These are phyloP conservation scores for Vidua macroura DNA, from an alignment of 2,113 vertebrate genomes.

Conservation along the genomic window DNA sequence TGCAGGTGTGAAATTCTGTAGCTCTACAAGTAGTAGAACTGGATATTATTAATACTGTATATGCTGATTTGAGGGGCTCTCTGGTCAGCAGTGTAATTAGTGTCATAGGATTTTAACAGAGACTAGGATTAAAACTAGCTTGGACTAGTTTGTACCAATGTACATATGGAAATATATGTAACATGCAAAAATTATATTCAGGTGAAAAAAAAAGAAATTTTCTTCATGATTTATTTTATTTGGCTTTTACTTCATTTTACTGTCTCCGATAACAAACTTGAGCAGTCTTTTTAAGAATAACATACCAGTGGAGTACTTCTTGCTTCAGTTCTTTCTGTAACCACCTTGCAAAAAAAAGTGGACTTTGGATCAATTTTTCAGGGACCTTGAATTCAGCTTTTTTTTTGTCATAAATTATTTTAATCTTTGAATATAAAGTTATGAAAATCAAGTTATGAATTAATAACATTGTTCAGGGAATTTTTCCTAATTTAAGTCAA, in stretches of 20 bases:
- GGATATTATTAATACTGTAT: background rate
- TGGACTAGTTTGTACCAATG: background rate
- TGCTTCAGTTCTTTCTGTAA: background rate
- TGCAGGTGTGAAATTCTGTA: background rate
- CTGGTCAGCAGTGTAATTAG: background rate
- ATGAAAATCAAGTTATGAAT: background rate
- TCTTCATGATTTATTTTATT: background rate
- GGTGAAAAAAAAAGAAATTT: background rate
- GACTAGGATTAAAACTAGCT: background rate
- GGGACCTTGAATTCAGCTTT: background rate
- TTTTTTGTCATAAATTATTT: background rate
- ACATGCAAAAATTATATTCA: background rate
- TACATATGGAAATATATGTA: background rate
- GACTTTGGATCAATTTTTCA: background rate
- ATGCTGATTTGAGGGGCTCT: background rate
- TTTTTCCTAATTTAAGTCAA: background rate
- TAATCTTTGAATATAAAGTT: background rate
- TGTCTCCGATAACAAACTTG: background rate
- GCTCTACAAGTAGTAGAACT: background rate
- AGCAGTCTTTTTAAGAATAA: background rate
- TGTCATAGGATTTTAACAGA: background rate
- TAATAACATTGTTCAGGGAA: background rate
- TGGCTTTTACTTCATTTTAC: background rate
- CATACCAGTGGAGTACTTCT: background rate
- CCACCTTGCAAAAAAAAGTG: background rate